phyloP scores from a whole-genome alignment of 2,113 vertebrate genomes.

The Martes martes region DNA sequence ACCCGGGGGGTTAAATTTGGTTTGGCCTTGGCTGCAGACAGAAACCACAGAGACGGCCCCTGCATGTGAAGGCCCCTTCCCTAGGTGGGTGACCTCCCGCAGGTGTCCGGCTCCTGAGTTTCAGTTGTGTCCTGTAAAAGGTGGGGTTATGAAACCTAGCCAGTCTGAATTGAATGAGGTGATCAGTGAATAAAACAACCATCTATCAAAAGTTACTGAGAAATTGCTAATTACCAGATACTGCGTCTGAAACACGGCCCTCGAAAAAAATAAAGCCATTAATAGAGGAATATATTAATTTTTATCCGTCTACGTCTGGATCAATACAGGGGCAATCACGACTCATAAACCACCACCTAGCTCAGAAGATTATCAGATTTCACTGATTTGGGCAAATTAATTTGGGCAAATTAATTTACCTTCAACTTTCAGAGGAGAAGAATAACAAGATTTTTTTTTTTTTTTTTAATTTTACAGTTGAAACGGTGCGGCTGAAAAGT shows the following conservation, averaged over 20 bases:
- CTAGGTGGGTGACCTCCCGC: fast-evolving
- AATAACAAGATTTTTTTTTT: not conserved
- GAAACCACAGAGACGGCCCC: fast-evolving
- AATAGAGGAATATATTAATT: not conserved
- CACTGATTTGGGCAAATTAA: not conserved
- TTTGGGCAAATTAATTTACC: not conserved
- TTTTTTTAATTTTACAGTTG: not conserved
- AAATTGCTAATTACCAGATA: not conserved
- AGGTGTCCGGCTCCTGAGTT: not conserved
- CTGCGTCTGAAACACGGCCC: not conserved
- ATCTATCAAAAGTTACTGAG: not conserved
- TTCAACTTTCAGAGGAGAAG: not conserved
- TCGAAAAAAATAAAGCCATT: not conserved
- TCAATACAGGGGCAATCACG: not conserved
- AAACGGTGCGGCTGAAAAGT: not conserved
- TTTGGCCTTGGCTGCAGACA: fast-evolving
- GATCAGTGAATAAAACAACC: not conserved
- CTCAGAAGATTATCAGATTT: not conserved
- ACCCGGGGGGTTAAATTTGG: not conserved
- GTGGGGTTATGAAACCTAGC: not conserved
- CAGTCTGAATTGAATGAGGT: not conserved
- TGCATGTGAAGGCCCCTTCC: not conserved
- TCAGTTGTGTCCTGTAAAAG: not conserved
- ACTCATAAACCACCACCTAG: not conserved
- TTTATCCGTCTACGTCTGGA: not conserved